Percentiles rank a stretch among this genome's conserved stretches.
Conservation (phyloP, 92 coral and sea anemone genomes). For the Porites rus region DNA sequence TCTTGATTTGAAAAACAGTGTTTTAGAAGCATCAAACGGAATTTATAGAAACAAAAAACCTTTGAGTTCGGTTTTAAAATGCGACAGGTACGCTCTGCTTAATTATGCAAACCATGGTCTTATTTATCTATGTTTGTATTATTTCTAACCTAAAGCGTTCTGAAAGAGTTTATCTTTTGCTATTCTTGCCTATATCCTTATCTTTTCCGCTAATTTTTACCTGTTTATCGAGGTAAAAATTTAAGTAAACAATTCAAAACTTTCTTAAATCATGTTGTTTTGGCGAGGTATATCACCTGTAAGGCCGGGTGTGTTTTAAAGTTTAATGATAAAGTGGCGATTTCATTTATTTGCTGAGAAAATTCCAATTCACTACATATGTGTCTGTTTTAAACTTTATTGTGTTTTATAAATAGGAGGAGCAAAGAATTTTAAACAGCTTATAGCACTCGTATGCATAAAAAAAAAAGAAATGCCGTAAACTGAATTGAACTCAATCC, state of each 20-base stretch:
- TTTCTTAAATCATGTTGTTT: constrained; percentile 2
- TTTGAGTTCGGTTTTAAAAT: not conserved
- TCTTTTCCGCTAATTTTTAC: not conserved
- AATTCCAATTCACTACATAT: not conserved
- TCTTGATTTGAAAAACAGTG: not conserved
- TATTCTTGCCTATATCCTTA: no score
- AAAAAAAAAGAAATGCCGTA: not conserved
- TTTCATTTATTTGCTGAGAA: constrained; percentile 9
- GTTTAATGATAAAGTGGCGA: constrained; percentile 10
- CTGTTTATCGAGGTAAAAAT: not conserved
- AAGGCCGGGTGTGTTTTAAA: constrained; percentile 8
- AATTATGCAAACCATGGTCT: not conserved
- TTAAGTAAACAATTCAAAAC: not conserved
- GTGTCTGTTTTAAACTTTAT: not conserved
- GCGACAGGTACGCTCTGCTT: not conserved
- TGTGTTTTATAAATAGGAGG: not conserved
- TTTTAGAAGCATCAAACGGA: not conserved
- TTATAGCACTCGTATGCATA: not conserved
- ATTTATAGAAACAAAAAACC: not conserved
- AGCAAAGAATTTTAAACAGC: not conserved
- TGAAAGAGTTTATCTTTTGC: not conserved
- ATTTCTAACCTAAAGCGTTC: not conserved
- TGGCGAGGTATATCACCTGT: constrained; percentile 10
- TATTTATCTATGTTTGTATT: constrained; percentile 1
- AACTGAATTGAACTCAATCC: not conserved